A percentile compares a stretch with the other conserved stretches of the same genome.
Evolutionary conservation across 2,113 vertebrate species (phyloP).

Genomic region (Callopanchax toddi): DNA sequence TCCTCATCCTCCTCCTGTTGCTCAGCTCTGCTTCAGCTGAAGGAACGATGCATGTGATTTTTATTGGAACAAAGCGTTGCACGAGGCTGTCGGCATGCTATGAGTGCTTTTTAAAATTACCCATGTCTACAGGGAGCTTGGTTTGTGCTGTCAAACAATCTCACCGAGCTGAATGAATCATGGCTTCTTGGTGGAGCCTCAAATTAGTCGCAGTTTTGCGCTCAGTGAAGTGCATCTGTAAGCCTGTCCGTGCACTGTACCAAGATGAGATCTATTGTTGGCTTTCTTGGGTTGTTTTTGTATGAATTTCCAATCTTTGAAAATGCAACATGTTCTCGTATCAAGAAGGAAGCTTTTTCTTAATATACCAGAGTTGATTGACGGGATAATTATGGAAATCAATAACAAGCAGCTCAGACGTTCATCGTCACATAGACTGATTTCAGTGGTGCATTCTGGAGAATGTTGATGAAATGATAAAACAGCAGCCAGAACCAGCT

Average conservation of each 20-base stretch:
- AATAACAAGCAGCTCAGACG: not conserved
- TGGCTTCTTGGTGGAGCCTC: conserved; percentile 46
- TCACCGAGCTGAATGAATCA: conserved; percentile 46
- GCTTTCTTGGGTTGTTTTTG: not conserved
- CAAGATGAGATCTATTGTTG: conserved; percentile 7
- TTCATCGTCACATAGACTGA: not conserved
- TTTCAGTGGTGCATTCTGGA: not conserved
- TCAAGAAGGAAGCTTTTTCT: conserved; percentile 28
- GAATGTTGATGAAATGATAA: not conserved
- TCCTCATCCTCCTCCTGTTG: conserved; percentile 4
- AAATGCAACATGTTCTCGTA: conserved; percentile 9
- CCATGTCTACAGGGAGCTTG: not conserved
- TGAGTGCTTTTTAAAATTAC: conserved; percentile 19
- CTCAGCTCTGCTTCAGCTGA: conserved; percentile 24
- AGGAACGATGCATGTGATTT: conserved; percentile 44
- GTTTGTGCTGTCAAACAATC: conserved; percentile 26
- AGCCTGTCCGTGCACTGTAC: conserved; percentile 17
- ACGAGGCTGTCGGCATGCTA: not conserved
- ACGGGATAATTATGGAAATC: conserved; percentile 30
- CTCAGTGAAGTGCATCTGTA: conserved; percentile 19
- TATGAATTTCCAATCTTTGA: conserved; percentile 20
- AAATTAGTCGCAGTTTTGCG: conserved; percentile 48
- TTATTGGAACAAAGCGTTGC: conserved; percentile 28
- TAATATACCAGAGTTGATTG: not conserved
- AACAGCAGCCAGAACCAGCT: conserved; percentile 2